Base-by-base conservation (phyloP, 1,140 invertebrate species). In the Megalonaias nervosa region DNA sequence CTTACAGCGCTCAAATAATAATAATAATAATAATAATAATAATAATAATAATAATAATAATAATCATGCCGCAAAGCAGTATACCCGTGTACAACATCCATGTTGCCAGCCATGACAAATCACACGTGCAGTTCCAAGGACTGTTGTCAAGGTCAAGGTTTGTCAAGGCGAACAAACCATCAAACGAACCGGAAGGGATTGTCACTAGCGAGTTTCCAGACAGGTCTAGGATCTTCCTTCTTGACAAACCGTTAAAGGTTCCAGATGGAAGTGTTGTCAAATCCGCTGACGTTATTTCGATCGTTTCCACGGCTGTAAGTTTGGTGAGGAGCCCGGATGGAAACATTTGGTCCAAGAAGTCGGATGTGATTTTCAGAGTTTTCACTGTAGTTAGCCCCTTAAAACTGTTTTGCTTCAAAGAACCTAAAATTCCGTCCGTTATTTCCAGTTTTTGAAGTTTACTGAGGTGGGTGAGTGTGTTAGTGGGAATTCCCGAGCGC, bases 21-120 rank as follows among this genome's bases (percentile, higher is more conserved):
- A 19, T 62, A 23, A 62, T 62, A 13, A 26, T 26, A 26, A 26
- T 26, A 26, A 26, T 26, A 38, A 38, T 38, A 48, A 48, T 48
- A 48, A 23, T 31, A 48, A 38, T n/a, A 21, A 19, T 62, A 62
- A 62, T n/a, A n/a, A 62, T 62, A 62, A 23, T 62, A n/a, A n/a
- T 62, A 19, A 19, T 62, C 6, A 62, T 62, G 11, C 5, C 19
- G 11, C 60, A 62, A 62, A 0, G 23, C 19, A 62, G 13, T 38
- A 59, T 57, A 74, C 71, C 61, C 5, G 61, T 66, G 62, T 74
- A 74, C 15, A 74, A n/a, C n/a, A 64, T 56, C 71, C 48, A 74
- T 13, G 61, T 65, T 17, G 62, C 16, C 21, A 74, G 55, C 55
- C 62, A 74, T n/a, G 61, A 19, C 59, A 74, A 6, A 48, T 74